Conservation (phyloP, 1,140 invertebrate species). For the Apis dorsata region DNA sequence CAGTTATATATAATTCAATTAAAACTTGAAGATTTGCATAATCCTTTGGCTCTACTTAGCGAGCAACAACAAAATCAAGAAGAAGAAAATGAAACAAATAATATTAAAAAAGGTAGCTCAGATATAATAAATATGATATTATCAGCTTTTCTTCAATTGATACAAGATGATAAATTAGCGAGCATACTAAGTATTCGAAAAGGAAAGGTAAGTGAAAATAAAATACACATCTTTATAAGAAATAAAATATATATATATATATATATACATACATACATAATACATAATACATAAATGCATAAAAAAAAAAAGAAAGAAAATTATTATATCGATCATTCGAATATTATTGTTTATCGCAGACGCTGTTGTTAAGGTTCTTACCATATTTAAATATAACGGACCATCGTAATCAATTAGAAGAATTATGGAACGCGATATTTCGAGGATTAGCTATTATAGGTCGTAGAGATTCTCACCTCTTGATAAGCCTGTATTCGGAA, state of each 20-base stretch:
- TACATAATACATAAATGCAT: no score
- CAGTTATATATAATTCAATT: conserved; percentile 84
- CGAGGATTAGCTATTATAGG: conserved; percentile 79
- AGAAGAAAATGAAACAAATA: conserved; percentile 77
- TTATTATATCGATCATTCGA: background rate
- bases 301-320: no score
- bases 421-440: conserved; percentile 80
- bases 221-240: background rate
- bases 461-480: conserved; percentile 79
- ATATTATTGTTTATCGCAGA: conserved; percentile 71
- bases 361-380: conserved; percentile 82
- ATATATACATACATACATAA: no score
- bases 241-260: no score
- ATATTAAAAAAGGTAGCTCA: conserved; percentile 82
- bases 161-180: conserved; percentile 84
- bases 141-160: conserved; percentile 72
- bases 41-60: conserved; percentile 84
- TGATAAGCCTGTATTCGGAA: conserved; percentile 79
- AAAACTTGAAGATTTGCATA: conserved; percentile 87
- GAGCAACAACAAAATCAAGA: conserved; percentile 81
- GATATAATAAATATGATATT: conserved; percentile 79
- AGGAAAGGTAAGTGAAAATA: conserved; percentile 82
- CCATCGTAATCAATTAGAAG: conserved; percentile 77
- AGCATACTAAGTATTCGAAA: conserved; percentile 87
- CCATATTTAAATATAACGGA: conserved; percentile 79